Percentiles rank a stretch among this genome's conserved stretches.
Conservation (phyloP, 2,113 vertebrate genomes). For the Ceyx margarethae region DNA sequence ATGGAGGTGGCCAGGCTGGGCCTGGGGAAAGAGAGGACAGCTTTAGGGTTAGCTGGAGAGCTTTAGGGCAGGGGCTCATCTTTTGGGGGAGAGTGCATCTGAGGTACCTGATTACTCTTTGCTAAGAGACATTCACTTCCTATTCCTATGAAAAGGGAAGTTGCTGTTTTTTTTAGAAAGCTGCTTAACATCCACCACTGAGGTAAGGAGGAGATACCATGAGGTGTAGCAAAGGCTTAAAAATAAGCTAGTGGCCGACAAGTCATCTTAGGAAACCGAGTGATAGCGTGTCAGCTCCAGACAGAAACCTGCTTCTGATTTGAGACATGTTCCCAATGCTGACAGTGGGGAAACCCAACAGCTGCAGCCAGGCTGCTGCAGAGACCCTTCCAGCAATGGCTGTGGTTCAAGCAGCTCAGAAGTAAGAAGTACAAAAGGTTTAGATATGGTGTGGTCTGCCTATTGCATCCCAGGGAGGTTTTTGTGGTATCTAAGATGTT, state of each 20-base stretch:
- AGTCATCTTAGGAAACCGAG: background rate
- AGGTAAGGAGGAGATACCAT: background rate
- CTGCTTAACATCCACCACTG: background rate
- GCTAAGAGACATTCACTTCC: constrained; percentile 16
- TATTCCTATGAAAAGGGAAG: constrained; percentile 47
- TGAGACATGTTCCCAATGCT: background rate
- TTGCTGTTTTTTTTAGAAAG: constrained; percentile 37
- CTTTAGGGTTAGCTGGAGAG: background rate
- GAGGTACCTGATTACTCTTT: background rate
- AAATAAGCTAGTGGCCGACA: background rate
- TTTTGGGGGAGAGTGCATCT: background rate
- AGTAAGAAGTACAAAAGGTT: background rate
- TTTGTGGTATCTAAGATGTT: background rate
- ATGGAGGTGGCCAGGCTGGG: accelerated
- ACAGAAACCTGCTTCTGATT: background rate
- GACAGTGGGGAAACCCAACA: background rate
- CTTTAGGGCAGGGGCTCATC: background rate
- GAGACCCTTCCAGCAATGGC: accelerated
- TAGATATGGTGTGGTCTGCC: background rate
- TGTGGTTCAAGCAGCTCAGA: background rate
- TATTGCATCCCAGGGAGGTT: background rate
- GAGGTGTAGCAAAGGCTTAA: background rate
- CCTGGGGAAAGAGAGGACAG: background rate
- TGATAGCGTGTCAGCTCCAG: accelerated
- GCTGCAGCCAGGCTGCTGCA: background rate